These are phyloP conservation scores for Drosophila paramelanica DNA, from an alignment of 2,888 invertebrate species.

Conservation along the genomic window DNA sequence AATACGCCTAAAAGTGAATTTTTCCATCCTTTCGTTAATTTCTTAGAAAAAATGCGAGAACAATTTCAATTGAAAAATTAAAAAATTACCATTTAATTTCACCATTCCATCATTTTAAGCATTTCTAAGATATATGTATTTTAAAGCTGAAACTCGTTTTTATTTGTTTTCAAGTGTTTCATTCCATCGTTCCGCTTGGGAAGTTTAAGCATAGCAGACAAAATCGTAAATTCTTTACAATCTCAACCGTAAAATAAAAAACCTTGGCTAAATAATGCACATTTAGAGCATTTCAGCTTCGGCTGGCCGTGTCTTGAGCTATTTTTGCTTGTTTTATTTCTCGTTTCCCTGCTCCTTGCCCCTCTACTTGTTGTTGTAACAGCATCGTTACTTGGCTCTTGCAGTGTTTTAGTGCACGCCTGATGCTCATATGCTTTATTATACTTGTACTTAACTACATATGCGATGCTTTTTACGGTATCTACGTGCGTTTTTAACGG, in stretches of 20 bases:
- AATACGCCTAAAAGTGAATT: too few relatives aligned
- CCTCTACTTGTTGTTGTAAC: conserved; percentile 8
- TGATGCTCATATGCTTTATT: conserved; percentile 72
- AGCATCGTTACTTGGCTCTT: conserved; percentile 34
- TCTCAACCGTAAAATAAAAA: background rate
- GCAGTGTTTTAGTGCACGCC: conserved; percentile 58
- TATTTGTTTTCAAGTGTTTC: background rate
- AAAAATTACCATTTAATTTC: too few relatives aligned
- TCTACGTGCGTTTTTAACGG: conserved; percentile 63
- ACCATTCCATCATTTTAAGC: too few relatives aligned
- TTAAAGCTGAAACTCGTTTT: background rate
- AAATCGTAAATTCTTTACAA: background rate
- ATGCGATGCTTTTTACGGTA: conserved; percentile 65
- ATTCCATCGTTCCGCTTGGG: background rate
- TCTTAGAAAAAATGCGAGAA: too few relatives aligned
- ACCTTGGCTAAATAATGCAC: background rate
- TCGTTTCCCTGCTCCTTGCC: background rate
- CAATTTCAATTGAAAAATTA: too few relatives aligned
- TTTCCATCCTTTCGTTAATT: too few relatives aligned
- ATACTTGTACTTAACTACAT: conserved; percentile 57
- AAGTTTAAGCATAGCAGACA: background rate
- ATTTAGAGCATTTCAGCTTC: conserved; percentile 46
- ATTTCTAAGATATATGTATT: too few relatives aligned
- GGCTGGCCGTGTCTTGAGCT: conserved; percentile 1
- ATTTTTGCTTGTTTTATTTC: conserved; percentile 15